Conservation (phyloP, 2,888 invertebrate species). For the Agrotis segetum region DNA sequence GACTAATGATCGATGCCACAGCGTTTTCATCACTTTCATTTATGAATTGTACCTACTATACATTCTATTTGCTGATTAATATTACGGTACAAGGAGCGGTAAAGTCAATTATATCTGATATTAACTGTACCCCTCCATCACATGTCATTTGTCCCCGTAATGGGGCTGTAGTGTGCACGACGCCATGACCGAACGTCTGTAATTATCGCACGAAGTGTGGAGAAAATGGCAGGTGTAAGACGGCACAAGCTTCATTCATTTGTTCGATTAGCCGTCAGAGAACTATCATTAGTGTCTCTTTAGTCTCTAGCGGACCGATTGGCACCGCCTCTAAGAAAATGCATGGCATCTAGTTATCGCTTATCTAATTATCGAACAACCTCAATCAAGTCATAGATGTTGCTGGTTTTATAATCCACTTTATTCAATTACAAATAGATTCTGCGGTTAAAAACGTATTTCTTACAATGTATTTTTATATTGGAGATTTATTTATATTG, state of each 20-base stretch:
- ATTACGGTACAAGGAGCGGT: slow-evolving; percentile 31
- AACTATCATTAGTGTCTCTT: slow-evolving; percentile 61
- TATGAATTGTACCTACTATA: slow-evolving; percentile 5
- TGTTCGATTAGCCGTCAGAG: slow-evolving; percentile 48
- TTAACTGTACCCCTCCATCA: slow-evolving; percentile 24
- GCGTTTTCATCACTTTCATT: slow-evolving; percentile 16
- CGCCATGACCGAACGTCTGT: slow-evolving; percentile 47
- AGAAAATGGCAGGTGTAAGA: slow-evolving; percentile 58
- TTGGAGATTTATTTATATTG: slow-evolving; percentile 7
- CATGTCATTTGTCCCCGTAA: slow-evolving; percentile 52
- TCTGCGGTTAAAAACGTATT: slow-evolving; percentile 28
- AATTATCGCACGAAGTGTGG: slow-evolving; percentile 55
- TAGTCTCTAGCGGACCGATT: slow-evolving; percentile 35
- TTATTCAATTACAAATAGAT: slow-evolving; percentile 36
- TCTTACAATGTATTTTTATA: slow-evolving; percentile 17
- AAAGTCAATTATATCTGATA: slow-evolving; percentile 32
- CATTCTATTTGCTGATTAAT: slow-evolving; percentile 21
- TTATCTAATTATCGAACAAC: slow-evolving; percentile 54
- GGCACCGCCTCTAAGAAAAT: slow-evolving; percentile 53
- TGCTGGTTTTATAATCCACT: slow-evolving; percentile 35
- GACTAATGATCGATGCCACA: slow-evolving; percentile 2
- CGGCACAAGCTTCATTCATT: slow-evolving; percentile 46
- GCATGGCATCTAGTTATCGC: slow-evolving; percentile 35
- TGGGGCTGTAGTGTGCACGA: slow-evolving; percentile 43
- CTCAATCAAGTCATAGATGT: slow-evolving; percentile 38